A percentile compares a stretch with the other conserved stretches of the same genome.
Conservation (phyloP, 2,797 vertebrate genomes). For the Diceros bicornis region DNA sequence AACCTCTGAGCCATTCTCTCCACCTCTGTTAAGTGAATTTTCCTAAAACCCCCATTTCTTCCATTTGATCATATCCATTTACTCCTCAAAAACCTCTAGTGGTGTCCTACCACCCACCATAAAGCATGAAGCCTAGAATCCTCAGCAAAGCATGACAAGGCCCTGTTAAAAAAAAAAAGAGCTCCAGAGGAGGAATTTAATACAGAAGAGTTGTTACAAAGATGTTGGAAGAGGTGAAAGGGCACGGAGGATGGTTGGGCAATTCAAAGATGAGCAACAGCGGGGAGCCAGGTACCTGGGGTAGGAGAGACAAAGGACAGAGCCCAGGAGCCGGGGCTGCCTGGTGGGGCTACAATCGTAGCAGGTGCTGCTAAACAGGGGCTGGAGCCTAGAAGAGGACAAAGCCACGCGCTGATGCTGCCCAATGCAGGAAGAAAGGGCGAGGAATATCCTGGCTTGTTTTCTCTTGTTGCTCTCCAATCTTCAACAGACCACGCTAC, state of each 20-base stretch:
- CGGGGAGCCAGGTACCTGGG: background rate
- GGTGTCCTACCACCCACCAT: background rate
- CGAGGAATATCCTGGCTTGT: background rate
- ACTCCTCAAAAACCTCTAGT: background rate
- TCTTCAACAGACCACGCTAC: background rate
- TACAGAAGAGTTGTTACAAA: background rate
- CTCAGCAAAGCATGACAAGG: background rate
- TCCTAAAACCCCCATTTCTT: background rate
- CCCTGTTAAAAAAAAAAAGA: background rate
- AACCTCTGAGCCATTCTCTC: background rate
- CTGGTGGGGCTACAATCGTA: rapidly evolving
- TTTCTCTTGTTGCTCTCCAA: background rate
- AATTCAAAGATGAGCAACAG: background rate
- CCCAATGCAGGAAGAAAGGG: background rate
- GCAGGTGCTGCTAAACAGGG: background rate
- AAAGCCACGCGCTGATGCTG: rapidly evolving
- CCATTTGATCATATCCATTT: background rate
- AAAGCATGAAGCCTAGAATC: background rate
- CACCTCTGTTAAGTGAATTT: background rate
- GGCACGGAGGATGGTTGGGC: background rate
- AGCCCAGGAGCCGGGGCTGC: background rate
- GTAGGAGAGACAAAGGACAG: background rate
- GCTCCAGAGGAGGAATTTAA: background rate
- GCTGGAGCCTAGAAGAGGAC: background rate
- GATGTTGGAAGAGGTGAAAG: background rate